Base-by-base conservation (phyloP, 35 echinoderm and acorn worm species). In the Chiridota heheva region DNA sequence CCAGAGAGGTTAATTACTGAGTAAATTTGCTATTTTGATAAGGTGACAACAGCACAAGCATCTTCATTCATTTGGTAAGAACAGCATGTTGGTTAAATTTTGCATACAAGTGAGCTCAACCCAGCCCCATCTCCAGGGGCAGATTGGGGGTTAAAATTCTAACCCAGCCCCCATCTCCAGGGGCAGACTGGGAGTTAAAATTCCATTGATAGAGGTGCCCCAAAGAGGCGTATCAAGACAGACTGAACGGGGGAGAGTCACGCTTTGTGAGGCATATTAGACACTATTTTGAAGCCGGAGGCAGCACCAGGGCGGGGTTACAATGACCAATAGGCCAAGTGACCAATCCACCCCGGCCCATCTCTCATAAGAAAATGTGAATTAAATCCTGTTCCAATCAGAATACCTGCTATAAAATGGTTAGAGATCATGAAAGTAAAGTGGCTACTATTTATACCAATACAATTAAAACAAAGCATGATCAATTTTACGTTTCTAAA, bases 51-150 rank as follows among this genome's bases (percentile, higher is more conserved):
- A 41, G 77, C 77, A 57, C 57, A 65, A 60, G 26, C 57, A 47
- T 81, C 77, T 42, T 73, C 70, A 34, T 37, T 81, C 13, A 55
- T 81, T 60, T 81, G 58, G 77, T 59, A 81, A 29, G 77, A 64
- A 36, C 77, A 80, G 63, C 7, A 40, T 35, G 76, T 58, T 61
- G 76, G 48, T 37, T 20, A 80, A 49, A 58, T 36, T 36, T 58
- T 80, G 15, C 76, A 39, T 38, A 81, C 77, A 3, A 8, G 38
- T 42, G 38, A 40, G n/a, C n/a, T 55, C 45, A 63, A 81, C 53
- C 77, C 56, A 65, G 77, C 77, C 31, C 77, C 37, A 63, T 64
- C 56, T 39, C 59, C 65, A n/a, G n/a, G n/a, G n/a, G n/a, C n/a
- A n/a, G n/a, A n/a, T n/a, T n/a, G n/a, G n/a, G n/a, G n/a, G n/a